Percentiles rank a stretch among this genome's conserved stretches.
Evolutionary conservation across 2,888 invertebrate genomes (phyloP).

Genomic region (Temnothorax unifasciatus): DNA sequence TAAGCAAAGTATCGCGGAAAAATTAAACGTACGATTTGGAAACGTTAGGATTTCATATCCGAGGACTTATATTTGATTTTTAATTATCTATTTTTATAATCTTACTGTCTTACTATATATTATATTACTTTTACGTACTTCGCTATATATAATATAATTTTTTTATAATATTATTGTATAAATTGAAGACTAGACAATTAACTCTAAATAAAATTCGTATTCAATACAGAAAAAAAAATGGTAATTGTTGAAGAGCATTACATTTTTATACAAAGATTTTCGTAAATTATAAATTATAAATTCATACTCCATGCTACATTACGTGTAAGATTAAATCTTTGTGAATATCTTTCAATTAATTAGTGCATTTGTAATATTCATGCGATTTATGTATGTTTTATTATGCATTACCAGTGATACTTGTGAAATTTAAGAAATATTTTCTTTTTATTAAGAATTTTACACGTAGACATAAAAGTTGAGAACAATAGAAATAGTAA

Average conservation of each 20-base stretch:
- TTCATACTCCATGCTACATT: not conserved
- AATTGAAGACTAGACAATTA: not conserved
- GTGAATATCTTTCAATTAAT: not conserved
- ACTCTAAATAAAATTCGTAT: not conserved
- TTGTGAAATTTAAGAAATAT: not conserved
- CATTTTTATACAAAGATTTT: not conserved
- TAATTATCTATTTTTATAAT: not conserved
- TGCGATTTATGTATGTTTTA: not conserved
- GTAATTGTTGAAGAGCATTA: not conserved
- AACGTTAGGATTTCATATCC: not conserved
- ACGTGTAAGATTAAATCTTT: not conserved
- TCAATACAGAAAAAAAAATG: not conserved
- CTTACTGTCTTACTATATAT: not conserved
- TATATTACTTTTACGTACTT: not conserved
- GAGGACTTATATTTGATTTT: not conserved
- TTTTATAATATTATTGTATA: not conserved
- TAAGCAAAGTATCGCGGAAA: not conserved
- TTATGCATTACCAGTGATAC: not conserved
- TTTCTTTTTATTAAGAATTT: conserved; percentile 1
- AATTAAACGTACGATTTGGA: not conserved
- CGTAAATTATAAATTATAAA: conserved; percentile 1
- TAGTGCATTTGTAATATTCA: not conserved
- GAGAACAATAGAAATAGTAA: not conserved
- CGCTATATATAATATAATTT: not conserved
- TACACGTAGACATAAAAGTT: not conserved